These are phyloP conservation scores for Bombus superbus DNA, from an alignment of 1,140 invertebrate species.

Conservation along the genomic window DNA sequence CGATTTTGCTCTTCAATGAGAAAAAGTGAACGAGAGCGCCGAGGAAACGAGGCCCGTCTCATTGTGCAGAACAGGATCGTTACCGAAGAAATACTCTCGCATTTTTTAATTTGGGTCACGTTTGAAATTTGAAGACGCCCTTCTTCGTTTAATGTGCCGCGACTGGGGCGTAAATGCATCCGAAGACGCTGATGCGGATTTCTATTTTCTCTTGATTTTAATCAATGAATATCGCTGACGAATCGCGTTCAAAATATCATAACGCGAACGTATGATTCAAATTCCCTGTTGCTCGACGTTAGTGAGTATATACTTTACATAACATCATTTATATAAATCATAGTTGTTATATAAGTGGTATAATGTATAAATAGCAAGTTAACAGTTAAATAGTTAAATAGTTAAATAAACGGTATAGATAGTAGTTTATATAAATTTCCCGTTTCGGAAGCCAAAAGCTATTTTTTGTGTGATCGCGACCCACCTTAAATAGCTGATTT, in stretches of 20 bases:
- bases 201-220: too few species aligned
- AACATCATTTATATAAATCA: too few species aligned
- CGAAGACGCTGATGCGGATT: too few species aligned
- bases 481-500: background rate
- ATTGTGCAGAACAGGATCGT: background rate
- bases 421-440: background rate
- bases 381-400: too few species aligned
- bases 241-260: background rate
- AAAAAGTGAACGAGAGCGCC: background rate
- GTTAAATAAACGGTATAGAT: too few species aligned
- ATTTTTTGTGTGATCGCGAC: background rate
- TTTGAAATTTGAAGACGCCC: background rate
- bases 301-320: background rate
- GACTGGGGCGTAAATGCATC: background rate
- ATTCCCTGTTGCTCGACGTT: background rate
- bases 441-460: background rate
- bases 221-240: background rate
- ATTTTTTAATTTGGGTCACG: background rate
- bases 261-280: background rate
- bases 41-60: background rate
- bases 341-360: too few species aligned
- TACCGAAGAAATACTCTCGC: background rate
- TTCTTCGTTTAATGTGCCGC: background rate
- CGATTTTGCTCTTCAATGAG: background rate
- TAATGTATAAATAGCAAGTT: too few species aligned